These are phyloP conservation scores for Empidonax traillii DNA, from an alignment of 2,113 vertebrate species.

Conservation along the genomic window DNA sequence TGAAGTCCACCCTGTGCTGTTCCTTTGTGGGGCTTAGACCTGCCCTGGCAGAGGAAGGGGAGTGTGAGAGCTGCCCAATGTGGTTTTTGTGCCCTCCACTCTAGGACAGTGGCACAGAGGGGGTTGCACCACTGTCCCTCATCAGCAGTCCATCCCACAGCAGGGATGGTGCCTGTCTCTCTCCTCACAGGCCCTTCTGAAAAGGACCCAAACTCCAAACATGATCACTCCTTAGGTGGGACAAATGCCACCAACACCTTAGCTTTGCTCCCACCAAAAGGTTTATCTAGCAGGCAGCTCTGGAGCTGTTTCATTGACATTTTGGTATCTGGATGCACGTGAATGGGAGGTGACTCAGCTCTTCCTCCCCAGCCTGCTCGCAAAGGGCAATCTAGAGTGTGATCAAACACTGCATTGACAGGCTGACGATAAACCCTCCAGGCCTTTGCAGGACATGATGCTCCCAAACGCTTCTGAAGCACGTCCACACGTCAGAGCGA, in stretches of 20 bases:
- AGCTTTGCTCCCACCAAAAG: neutral
- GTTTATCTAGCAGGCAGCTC: neutral
- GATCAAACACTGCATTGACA: neutral
- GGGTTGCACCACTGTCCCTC: neutral
- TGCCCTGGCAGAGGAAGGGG: neutral
- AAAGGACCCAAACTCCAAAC: neutral
- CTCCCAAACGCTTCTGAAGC: neutral
- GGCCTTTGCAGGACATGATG: neutral
- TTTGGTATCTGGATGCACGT: neutral
- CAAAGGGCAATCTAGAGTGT: neutral
- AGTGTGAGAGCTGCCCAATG: neutral
- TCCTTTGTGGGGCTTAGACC: neutral
- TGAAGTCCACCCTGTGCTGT: neutral
- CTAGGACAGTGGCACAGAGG: neutral
- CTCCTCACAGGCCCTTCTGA: neutral
- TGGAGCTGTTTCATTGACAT: neutral
- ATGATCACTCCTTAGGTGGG: neutral
- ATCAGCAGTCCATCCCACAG: neutral
- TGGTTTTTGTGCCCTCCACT: neutral
- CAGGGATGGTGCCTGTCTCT: neutral
- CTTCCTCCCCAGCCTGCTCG: neutral
- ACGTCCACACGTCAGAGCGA: neutral
- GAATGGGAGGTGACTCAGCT: neutral
- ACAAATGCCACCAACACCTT: neutral
- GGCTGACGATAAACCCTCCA: neutral